A percentile compares a stretch with the other conserved stretches of the same genome.
These are phyloP conservation scores for Dynastes tityus DNA, from an alignment of 2,888 invertebrate species.

Conservation along the genomic window DNA sequence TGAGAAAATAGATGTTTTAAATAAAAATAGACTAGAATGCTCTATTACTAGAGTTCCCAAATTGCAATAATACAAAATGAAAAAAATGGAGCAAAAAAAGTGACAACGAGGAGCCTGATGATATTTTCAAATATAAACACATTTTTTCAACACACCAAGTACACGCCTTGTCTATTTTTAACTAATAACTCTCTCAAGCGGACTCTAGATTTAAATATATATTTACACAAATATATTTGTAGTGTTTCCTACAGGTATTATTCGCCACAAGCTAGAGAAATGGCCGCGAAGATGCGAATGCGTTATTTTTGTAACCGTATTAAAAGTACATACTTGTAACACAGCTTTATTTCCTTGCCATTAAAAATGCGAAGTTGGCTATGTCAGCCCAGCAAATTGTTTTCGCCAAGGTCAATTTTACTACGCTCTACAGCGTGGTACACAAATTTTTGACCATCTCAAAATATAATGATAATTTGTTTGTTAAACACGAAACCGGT, in stretches of 20 bases:
- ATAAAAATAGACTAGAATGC: background rate
- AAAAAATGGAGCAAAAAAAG: constrained; percentile 3
- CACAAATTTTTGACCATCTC: background rate
- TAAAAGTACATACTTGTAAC: constrained; percentile 3
- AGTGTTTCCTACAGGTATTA: background rate
- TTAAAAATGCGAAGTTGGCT: constrained; percentile 29
- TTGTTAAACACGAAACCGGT: background rate
- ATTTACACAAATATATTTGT: constrained; percentile 24
- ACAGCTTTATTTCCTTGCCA: constrained; percentile 11
- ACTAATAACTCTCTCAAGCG: background rate
- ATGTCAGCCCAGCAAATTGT: background rate
- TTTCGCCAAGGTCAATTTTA: constrained; percentile 21
- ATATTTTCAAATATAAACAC: constrained; percentile 33
- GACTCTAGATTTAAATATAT: constrained; percentile 23
- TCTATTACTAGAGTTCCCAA: background rate
- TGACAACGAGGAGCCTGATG: constrained; percentile 2
- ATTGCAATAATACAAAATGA: background rate
- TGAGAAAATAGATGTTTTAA: background rate
- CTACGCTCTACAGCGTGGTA: constrained; percentile 3
- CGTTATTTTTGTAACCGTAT: constrained; percentile 29
- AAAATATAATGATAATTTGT: background rate
- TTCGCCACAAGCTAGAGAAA: too few species aligned
- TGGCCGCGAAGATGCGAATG: background rate
- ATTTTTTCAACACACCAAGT: constrained; percentile 3
- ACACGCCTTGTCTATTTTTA: constrained; percentile 16